These are phyloP conservation scores for Callyntrura sp. DNA, from an alignment of 2,888 invertebrate genomes.

Conservation along the genomic window DNA sequence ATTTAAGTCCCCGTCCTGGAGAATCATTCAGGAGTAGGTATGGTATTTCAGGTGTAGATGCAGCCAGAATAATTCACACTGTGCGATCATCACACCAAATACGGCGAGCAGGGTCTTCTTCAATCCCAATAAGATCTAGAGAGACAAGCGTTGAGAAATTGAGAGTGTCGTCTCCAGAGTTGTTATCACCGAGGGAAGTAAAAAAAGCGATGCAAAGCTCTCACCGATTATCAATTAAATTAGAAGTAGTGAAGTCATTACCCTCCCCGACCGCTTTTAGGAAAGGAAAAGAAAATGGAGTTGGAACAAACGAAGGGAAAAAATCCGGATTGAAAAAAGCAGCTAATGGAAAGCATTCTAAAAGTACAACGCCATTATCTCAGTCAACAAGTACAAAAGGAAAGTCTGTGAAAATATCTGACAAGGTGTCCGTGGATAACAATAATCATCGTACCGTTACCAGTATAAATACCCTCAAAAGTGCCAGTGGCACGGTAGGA, in stretches of 20 bases:
- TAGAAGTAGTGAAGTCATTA: constrained; percentile 81
- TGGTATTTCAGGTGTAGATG: constrained; percentile 77
- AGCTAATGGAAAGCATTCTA: constrained; percentile 77
- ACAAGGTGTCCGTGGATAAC: constrained; percentile 76
- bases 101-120: constrained; percentile 77
- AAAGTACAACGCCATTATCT: constrained; percentile 75
- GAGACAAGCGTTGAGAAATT: constrained; percentile 84
- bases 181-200: constrained; percentile 88
- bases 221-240: constrained; percentile 81
- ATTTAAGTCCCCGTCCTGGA: constrained; percentile 73
- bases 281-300: constrained; percentile 82
- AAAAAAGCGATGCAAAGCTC: constrained; percentile 85
- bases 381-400: constrained; percentile 73
- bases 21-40: constrained; percentile 73
- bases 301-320: constrained; percentile 83
- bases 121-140: constrained; percentile 80
- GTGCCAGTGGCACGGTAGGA: constrained; percentile 4
- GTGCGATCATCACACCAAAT: constrained; percentile 77
- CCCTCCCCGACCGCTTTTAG: constrained; percentile 78
- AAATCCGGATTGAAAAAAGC: constrained; percentile 83
- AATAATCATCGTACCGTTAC: constrained; percentile 55
- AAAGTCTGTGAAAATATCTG: constrained; percentile 81
- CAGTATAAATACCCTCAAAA: constrained; percentile 42
- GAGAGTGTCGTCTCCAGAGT: constrained; percentile 86
- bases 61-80: constrained; percentile 79